These are phyloP conservation scores for Miniopterus natalensis DNA, from an alignment of 2,113 vertebrate genomes.

Conservation along the genomic window DNA sequence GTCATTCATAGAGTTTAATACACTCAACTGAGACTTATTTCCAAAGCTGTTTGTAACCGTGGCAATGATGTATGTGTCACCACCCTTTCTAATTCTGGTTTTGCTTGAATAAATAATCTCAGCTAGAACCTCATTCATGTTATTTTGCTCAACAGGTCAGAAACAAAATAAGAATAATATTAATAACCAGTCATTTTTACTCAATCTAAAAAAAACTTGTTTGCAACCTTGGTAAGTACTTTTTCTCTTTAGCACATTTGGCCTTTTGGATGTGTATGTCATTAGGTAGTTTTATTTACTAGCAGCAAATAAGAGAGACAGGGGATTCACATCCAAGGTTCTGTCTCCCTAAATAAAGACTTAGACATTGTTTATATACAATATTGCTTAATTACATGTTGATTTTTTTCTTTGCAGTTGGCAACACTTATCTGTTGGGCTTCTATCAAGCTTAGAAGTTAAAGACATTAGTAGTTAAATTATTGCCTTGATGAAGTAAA, in stretches of 20 bases:
- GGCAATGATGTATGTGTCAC: constrained; percentile 66
- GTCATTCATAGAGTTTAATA: constrained; percentile 82
- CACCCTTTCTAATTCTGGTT: constrained; percentile 70
- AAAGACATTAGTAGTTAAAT: constrained; percentile 43
- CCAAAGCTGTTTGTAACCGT: constrained; percentile 45
- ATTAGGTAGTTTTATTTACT: neutral
- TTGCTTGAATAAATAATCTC: constrained; percentile 77
- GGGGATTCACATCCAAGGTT: neutral
- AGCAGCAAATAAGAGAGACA: neutral
- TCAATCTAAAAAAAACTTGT: neutral
- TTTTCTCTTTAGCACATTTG: constrained; percentile 7
- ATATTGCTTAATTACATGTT: neutral
- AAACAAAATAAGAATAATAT: constrained; percentile 44
- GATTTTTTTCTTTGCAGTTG: neutral
- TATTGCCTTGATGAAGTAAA: constrained; percentile 5
- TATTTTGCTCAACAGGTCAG: constrained; percentile 34
- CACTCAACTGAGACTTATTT: constrained; percentile 80
- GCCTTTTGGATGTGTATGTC: neutral
- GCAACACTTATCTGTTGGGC: neutral
- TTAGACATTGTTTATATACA: neutral
- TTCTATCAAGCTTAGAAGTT: neutral
- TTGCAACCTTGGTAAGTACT: neutral
- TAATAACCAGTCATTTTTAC: constrained; percentile 1
- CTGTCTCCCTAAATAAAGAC: neutral
- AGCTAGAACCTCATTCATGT: constrained; percentile 56